Conservation (phyloP, 2,797 vertebrate species). For the Nothura maculosa region DNA sequence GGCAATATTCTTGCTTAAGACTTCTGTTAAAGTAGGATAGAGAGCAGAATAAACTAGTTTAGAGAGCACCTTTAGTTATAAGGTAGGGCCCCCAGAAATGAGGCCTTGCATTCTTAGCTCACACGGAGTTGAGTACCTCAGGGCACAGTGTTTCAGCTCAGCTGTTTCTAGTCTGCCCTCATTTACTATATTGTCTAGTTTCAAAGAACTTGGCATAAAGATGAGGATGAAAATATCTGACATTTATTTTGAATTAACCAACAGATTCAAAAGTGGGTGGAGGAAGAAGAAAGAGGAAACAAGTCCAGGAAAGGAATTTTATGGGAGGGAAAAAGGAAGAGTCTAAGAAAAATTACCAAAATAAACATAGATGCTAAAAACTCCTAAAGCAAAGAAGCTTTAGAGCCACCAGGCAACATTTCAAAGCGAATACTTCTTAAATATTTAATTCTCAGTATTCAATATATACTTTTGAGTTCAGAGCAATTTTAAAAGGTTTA, state of each 20-base stretch:
- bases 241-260: background rate
- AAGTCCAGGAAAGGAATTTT: background rate
- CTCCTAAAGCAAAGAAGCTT: background rate
- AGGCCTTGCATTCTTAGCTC: background rate
- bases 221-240: background rate
- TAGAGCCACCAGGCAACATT: background rate
- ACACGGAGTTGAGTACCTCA: background rate
- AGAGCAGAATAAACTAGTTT: background rate
- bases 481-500: background rate
- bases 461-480: background rate
- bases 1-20: background rate
- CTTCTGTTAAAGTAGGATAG: background rate
- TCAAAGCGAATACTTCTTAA: background rate
- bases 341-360: background rate
- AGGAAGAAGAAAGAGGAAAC: background rate
- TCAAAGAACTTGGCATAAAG: background rate
- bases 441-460: background rate
- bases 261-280: background rate
- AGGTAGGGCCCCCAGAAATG: background rate
- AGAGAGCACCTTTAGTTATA: background rate
- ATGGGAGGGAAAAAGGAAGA: background rate
- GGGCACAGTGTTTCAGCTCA: background rate
- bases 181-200: background rate
- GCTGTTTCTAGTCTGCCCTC: background rate
- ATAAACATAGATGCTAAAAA: background rate